Evolutionary conservation across 2,888 invertebrate genomes (phyloP).

Genomic region (Nephrotoma appendiculata): DNA sequence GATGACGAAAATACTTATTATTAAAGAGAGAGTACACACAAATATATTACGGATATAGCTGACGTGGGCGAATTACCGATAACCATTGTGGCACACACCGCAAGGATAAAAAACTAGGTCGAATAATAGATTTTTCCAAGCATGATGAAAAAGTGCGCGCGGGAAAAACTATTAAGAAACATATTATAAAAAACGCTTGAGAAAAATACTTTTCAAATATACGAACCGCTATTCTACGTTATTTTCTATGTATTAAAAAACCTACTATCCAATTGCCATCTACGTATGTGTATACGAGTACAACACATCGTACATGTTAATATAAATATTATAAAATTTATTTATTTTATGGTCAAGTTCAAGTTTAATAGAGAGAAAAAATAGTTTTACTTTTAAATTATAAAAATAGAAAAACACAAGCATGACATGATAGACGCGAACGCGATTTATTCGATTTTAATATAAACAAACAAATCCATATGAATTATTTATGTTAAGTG

Average conservation of each 20-base stretch:
- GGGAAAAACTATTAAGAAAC: background rate
- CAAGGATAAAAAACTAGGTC: background rate
- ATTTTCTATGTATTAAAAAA: background rate
- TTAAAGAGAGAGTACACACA: background rate
- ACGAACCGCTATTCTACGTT: background rate
- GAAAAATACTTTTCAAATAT: background rate
- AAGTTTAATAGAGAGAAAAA: background rate
- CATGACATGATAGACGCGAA: background rate
- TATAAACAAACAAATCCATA: background rate
- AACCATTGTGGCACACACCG: background rate
- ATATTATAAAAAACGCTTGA: background rate
- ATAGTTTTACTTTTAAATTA: background rate
- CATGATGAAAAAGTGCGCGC: background rate
- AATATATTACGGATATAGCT: background rate
- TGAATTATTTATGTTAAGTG: background rate
- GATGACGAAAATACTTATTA: background rate
- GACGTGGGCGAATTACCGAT: background rate
- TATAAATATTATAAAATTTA: background rate
- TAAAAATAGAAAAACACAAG: background rate
- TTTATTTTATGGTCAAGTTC: background rate
- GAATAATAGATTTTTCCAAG: background rate
- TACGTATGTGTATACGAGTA: background rate
- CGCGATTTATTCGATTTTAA: background rate
- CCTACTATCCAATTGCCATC: background rate
- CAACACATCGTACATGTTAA: background rate